phyloP scores from a whole-genome alignment of 2,797 vertebrate genomes.

The Choloepus didactylus region DNA sequence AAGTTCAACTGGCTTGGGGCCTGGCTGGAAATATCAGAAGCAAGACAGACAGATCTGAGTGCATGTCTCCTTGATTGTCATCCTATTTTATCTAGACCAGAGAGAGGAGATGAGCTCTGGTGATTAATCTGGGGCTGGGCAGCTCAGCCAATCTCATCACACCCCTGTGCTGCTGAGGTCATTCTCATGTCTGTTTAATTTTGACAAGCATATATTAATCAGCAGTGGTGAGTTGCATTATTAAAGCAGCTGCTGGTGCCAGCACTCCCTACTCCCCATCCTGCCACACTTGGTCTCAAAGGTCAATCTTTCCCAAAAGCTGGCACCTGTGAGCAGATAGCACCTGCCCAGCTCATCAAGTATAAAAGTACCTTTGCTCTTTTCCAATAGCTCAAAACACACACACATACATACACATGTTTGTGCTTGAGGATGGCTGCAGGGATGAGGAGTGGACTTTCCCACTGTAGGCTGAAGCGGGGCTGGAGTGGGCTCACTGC shows the following conservation, averaged over 20 bases:
- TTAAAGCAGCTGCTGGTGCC: neutral
- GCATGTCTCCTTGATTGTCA: neutral
- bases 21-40: neutral
- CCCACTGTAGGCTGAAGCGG: too few relatives aligned
- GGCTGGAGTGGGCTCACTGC: neutral
- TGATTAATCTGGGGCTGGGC: neutral
- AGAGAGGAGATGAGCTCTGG: neutral
- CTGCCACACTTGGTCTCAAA: neutral
- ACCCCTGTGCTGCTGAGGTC: neutral
- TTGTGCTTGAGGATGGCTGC: neutral
- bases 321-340: neutral
- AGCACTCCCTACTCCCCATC: neutral
- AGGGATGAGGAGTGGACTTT: neutral
- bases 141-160: neutral
- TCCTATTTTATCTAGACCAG: neutral
- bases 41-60: neutral
- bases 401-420: accelerated
- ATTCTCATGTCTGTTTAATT: constrained; percentile 42
- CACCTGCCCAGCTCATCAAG: neutral
- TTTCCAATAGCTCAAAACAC: neutral
- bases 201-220: constrained; percentile 46
- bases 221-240: neutral
- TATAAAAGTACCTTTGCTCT: neutral
- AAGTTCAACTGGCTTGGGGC: neutral
- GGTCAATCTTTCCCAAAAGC: neutral